Base-by-base conservation (phyloP, 2,888 invertebrate genomes). In the Limnephilus auricula region DNA sequence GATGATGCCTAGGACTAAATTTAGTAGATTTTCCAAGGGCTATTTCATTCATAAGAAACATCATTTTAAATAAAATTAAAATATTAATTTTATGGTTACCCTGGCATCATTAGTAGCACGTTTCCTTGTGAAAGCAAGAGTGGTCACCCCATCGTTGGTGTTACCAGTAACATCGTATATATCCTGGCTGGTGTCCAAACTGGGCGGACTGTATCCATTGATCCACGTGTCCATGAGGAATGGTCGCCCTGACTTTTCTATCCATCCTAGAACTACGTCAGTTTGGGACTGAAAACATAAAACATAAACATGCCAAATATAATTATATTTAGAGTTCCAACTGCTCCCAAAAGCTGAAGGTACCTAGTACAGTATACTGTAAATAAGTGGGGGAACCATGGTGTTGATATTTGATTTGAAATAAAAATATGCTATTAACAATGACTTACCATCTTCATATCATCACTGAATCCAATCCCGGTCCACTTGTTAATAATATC, bases 181-280 rank as follows among this genome's bases (percentile, higher is more conserved):
- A 94, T 98, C 98, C 95, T 99, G 98, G 0, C 96, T 96, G 0
- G 95, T 94, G 94, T 98, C 98, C 25, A 98, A 95, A 15, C 97
- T 95, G 0, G 98, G 98, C 13, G 97, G 96, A 2, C 97, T 96
- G 95, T 98, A 98, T 0, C 98, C 98, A 90, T 96, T 96, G 91
- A 98, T 97, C 98, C 98, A 99, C 0, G 98, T 98, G 94, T 99
- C 99, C 98, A 98, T 98, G 34, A 99, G 94, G 95, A 98, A 98
- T 0, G 98, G 97, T 0, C 98, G 96, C 0, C 98, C 98, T 0
- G 96, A 96, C 89, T 97, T 96, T 94, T 98, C 98, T 40, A 99
- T 97, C 98, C 98, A 98, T 1, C 99, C 99, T 32, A 99, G 96
- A 34, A 99, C 96, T 0, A 98, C 98, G 94, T 99, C 99, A 0